A percentile compares a stretch with the other conserved stretches of the same genome.
Evolutionary conservation across 2,888 invertebrate species (phyloP).

Genomic region (Hirtodrosophila duncani): DNA sequence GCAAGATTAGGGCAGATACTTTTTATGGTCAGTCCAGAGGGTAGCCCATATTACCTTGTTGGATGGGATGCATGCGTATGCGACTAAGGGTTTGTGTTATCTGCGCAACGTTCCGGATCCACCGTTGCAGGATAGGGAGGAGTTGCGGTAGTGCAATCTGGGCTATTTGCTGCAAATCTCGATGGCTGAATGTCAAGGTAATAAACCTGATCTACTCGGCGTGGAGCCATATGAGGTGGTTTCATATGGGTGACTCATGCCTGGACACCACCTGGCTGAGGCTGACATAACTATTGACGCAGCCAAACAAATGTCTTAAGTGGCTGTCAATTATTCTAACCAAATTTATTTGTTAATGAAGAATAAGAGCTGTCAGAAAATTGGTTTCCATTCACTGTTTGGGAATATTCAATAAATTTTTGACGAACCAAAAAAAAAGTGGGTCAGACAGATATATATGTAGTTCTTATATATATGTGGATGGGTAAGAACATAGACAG

Average conservation of each 20-base stretch:
- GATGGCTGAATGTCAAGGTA: slow-evolving; percentile 30
- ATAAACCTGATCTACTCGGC: slow-evolving; percentile 37
- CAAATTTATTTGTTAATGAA: slow-evolving; percentile 15
- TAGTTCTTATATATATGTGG: slow-evolving; percentile 11
- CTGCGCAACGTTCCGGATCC: slow-evolving; percentile 37
- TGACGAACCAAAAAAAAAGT: slow-evolving; percentile 54
- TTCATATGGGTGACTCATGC: slow-evolving; percentile 17
- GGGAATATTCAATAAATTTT: slow-evolving; percentile 60
- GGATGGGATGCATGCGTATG: slow-evolving; percentile 3
- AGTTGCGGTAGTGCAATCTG: slow-evolving; percentile 37
- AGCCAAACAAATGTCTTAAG: too few species aligned
- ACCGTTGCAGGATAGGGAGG: slow-evolving; percentile 31
- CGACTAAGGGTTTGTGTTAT: slow-evolving; percentile 39
- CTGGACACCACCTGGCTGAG: too few species aligned
- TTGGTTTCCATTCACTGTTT: slow-evolving; percentile 43
- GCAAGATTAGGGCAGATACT: slow-evolving; percentile 25
- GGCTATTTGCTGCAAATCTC: slow-evolving; percentile 35
- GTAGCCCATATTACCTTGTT: slow-evolving; percentile 40
- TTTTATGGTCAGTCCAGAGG: slow-evolving; percentile 39
- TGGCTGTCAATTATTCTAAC: slow-evolving; percentile 57
- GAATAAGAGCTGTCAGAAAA: slow-evolving; percentile 51
- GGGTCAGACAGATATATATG: slow-evolving; percentile 43
- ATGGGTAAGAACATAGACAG: slow-evolving; percentile 1
- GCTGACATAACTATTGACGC: too few species aligned
- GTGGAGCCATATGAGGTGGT: background rate